Evolutionary conservation across 2,113 vertebrate species (phyloP).

Genomic region (Numenius arquata): DNA sequence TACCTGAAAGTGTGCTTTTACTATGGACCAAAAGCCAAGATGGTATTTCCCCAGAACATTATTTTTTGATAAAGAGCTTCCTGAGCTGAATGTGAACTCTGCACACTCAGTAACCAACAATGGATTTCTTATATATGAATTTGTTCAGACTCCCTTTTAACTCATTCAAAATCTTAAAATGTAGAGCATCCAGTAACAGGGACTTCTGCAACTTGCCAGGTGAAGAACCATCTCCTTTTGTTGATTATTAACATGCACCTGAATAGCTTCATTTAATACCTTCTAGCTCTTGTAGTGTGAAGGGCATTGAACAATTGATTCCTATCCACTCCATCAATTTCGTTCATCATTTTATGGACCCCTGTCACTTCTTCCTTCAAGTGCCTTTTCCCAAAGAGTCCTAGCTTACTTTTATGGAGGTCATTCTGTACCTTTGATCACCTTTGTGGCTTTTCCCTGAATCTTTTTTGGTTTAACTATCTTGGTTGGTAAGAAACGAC

Average conservation of each 20-base stretch:
- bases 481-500: not conserved
- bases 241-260: not conserved
- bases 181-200: not conserved
- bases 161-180: not conserved
- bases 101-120: not conserved
- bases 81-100: not conserved
- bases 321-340: not conserved
- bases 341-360: not conserved
- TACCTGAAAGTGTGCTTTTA: not conserved
- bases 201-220: not conserved
- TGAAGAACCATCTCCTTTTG: not conserved
- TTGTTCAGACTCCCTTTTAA: not conserved
- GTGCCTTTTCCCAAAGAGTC: not conserved
- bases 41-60: not conserved
- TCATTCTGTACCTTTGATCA: not conserved
- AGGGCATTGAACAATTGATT: not conserved
- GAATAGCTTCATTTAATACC: not conserved
- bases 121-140: not conserved
- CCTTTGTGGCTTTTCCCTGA: not conserved
- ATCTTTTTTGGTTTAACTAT: not conserved
- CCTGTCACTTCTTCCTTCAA: not conserved
- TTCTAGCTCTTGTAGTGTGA: not conserved
- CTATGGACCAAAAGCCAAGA: not conserved
- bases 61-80: not conserved
- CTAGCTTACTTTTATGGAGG: not conserved